These are phyloP conservation scores for Synanthedon andrenaeformis DNA, from an alignment of 2,888 invertebrate genomes.

Conservation along the genomic window DNA sequence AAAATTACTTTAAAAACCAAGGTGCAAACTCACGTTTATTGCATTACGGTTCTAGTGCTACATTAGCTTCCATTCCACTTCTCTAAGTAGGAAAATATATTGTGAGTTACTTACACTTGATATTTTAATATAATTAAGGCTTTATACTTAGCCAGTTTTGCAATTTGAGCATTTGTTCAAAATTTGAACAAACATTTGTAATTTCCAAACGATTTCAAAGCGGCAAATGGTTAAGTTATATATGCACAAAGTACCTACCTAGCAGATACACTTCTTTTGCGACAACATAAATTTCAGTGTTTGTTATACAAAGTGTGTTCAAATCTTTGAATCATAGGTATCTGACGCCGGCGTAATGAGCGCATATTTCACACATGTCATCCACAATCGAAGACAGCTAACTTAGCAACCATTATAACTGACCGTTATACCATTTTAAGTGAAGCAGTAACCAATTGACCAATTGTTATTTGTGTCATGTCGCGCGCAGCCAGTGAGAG, in stretches of 20 bases:
- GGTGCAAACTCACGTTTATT: conserved; percentile 32
- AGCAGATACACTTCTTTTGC: too few relatives aligned
- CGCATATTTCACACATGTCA: not conserved
- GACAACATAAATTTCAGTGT: too few relatives aligned
- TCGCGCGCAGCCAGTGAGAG: conserved; percentile 43
- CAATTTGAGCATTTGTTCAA: too few relatives aligned
- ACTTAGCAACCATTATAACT: conserved; percentile 5
- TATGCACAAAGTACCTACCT: too few relatives aligned
- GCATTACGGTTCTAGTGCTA: conserved; percentile 45
- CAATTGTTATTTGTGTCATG: conserved; percentile 65
- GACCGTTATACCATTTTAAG: conserved; percentile 24
- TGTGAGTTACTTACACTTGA: not conserved
- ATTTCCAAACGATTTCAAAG: too few relatives aligned
- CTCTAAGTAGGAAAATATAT: not conserved
- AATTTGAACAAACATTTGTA: too few relatives aligned
- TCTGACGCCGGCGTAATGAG: not conserved
- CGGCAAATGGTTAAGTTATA: too few relatives aligned
- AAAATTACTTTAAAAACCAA: conserved; percentile 47
- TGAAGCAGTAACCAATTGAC: conserved; percentile 33
- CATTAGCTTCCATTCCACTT: conserved; percentile 19
- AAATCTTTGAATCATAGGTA: too few relatives aligned
- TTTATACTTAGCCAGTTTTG: too few relatives aligned
- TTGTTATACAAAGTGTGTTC: too few relatives aligned
- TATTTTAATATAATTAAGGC: not conserved
- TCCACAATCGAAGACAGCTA: not conserved